Base-by-base conservation (phyloP, 1,140 invertebrate genomes). In the Aplysia californica region DNA sequence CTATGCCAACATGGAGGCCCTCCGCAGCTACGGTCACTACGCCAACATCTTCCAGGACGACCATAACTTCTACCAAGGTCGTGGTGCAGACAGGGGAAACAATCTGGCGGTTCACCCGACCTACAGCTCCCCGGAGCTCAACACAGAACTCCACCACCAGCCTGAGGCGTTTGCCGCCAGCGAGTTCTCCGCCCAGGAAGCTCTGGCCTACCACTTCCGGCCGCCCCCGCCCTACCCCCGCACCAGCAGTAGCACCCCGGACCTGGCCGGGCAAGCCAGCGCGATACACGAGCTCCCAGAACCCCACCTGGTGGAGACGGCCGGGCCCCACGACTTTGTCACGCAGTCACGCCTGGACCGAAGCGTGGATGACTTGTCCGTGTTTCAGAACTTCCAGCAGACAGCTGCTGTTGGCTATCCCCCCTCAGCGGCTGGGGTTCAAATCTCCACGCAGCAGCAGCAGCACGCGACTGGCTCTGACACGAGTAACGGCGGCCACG, bases 211-310 rank as follows among this genome's bases (percentile, higher is more conserved):
- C 80, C 90, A 95, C 15, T 94, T 93, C 84, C 96, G 96, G 88
- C 94, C 91, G 1, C 95, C 95, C 0, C 91, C 91, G 6, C 95
- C 95, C 0, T 96, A 96, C 88, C 94, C 94, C 0, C 92, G 93
- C 2, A 90, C 93, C 29, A 94, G 93, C 77, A 95, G 93, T 56
- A 95, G 94, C 6, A 96, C 94, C 0, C 95, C 95, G 0, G 95
- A 96, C 89, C 88, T 96, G 68, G 95, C 95, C 35, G 83, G 78
- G 26, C 89, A 88, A 67, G 83, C 82, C 26, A 71, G n/a, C 31
- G 65, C 65, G 21, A 77, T 73, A 31, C 74, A 68, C 61, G 29
- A 76, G 21, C 78, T 71, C 61, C 77, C 84, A 50, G 95, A 94
- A 87, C 94, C 94, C 0, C 94, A 95, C 90, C 87, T 95, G 75